phyloP scores from a whole-genome alignment of 2,113 vertebrate species.

The Gymnogyps californianus region DNA sequence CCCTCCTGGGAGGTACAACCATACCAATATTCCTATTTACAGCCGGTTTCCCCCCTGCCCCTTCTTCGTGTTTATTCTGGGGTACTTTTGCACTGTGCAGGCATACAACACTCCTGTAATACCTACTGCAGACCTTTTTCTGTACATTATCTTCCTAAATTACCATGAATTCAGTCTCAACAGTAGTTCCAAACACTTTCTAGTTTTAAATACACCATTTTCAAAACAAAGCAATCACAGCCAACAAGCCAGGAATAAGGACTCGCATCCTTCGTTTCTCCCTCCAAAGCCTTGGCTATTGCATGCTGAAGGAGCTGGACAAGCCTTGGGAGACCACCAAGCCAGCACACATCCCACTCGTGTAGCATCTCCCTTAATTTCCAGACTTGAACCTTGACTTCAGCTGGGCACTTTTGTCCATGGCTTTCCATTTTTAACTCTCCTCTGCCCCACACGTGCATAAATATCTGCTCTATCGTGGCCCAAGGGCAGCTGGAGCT shows the following conservation, averaged over 20 bases:
- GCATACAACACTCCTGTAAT: not conserved
- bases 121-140: not conserved
- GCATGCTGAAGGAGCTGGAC: not conserved
- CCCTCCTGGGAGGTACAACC: not conserved
- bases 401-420: not conserved
- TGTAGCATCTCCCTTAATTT: rapidly evolving
- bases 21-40: not conserved
- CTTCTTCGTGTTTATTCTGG: not conserved
- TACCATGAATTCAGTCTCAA: not conserved
- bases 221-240: not conserved
- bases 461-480: not conserved
- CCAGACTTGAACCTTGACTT: not conserved
- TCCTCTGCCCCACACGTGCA: not conserved
- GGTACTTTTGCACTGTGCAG: rapidly evolving
- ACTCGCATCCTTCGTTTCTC: not conserved
- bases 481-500: not conserved
- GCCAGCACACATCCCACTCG: not conserved
- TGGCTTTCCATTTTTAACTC: not conserved
- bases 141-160: not conserved
- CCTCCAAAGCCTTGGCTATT: not conserved
- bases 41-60: not conserved
- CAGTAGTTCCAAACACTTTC: not conserved
- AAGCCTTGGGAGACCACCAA: not conserved
- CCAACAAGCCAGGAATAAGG: not conserved
- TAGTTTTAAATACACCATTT: not conserved